Evolutionary conservation across 2,797 vertebrate species (phyloP).

Genomic region (Notamacropus eugenii): DNA sequence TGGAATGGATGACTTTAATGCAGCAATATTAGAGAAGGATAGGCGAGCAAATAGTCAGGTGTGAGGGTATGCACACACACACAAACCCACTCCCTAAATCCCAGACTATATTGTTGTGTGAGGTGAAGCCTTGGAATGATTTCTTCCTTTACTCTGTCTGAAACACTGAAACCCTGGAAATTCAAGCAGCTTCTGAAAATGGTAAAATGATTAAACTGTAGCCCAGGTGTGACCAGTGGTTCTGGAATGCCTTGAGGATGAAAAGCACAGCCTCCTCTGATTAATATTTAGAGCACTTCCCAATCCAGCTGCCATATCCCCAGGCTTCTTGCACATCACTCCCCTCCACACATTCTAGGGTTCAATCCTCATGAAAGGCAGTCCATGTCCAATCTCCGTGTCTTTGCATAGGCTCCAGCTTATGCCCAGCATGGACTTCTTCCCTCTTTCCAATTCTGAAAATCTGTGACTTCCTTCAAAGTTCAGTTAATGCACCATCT

Average conservation of each 20-base stretch:
- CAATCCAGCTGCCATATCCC: neutral
- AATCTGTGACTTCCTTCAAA: neutral
- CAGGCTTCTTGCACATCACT: neutral
- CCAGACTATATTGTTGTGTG: conserved; percentile 50
- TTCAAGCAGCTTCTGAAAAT: neutral
- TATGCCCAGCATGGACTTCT: neutral
- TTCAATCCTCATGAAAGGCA: neutral
- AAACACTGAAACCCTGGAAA: neutral
- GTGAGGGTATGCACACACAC: neutral
- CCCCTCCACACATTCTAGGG: neutral
- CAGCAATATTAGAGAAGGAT: neutral
- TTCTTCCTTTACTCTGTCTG: neutral
- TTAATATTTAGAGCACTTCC: neutral
- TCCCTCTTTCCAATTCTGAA: neutral
- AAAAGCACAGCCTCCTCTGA: neutral
- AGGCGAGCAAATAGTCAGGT: neutral
- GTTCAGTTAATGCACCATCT: neutral
- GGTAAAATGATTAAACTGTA: neutral
- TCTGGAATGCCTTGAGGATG: neutral
- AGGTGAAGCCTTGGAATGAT: neutral
- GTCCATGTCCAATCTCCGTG: neutral
- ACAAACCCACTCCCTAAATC: neutral
- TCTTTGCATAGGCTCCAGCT: neutral
- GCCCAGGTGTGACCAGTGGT: neutral
- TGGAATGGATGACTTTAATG: neutral